A percentile compares a stretch with the other conserved stretches of the same genome.
These are phyloP conservation scores for Catamblyrhynchus diadema DNA, from an alignment of 2,797 vertebrate genomes.

Conservation along the genomic window DNA sequence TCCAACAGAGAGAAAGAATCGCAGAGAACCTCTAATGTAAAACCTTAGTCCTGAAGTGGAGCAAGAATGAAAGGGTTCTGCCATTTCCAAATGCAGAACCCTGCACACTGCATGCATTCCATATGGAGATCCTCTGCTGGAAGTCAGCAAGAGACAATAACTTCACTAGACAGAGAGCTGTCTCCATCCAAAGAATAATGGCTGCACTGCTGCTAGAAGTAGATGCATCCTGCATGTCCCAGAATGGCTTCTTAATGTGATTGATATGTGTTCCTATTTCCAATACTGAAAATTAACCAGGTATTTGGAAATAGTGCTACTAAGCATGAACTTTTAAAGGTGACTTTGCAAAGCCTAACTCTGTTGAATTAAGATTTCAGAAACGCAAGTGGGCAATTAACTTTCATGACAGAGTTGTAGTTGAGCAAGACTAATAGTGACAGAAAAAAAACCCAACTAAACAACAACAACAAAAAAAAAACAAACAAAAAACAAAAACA, in stretches of 20 bases:
- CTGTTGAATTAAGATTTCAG: background rate
- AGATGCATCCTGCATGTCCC: background rate
- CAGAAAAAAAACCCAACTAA: background rate
- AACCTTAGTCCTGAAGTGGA: background rate
- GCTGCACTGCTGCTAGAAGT: background rate
- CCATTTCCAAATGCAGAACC: background rate
- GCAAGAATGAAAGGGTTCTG: background rate
- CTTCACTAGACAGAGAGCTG: background rate
- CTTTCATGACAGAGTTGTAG: background rate
- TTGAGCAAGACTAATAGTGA: background rate
- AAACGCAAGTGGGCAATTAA: background rate
- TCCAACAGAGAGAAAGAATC: background rate
- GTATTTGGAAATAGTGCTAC: background rate
- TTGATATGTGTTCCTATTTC: background rate
- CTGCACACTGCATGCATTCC: background rate
- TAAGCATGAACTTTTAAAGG: background rate
- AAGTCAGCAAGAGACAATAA: background rate
- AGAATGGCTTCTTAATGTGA: background rate
- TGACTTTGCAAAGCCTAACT: background rate
- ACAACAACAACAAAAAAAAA: no score
- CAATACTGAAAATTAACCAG: background rate
- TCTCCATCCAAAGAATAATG: background rate
- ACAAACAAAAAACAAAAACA: background rate
- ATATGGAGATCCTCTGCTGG: background rate
- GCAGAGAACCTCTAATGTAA: background rate